Evolutionary conservation across 2,888 invertebrate species (phyloP).

Genomic region (Acheta domesticus): DNA sequence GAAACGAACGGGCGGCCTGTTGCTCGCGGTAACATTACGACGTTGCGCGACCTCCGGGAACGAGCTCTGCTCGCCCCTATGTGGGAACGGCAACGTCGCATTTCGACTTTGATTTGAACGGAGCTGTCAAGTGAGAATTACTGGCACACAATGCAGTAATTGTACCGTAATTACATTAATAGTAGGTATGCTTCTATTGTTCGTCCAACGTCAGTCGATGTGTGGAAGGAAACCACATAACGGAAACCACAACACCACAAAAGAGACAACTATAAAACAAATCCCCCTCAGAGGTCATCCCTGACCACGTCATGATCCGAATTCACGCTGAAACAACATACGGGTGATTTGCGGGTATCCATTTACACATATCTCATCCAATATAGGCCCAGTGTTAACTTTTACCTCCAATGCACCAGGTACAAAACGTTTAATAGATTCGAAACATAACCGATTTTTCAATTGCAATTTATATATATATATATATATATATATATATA

Average conservation of each 20-base stretch:
- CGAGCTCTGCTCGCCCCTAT: background rate
- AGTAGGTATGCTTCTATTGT: background rate
- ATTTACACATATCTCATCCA: too few species aligned
- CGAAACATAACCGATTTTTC: too few species aligned
- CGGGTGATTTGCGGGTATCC: too few species aligned
- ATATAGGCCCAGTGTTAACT: too few species aligned
- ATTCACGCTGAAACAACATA: too few species aligned
- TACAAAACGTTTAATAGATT: too few species aligned
- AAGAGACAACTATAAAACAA: background rate
- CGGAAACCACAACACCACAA: background rate
- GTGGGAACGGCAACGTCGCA: background rate
- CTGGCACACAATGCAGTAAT: background rate
- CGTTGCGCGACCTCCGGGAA: background rate
- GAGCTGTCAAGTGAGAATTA: background rate
- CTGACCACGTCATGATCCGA: too few species aligned
- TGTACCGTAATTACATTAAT: background rate
- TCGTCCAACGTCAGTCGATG: background rate
- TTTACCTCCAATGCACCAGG: too few species aligned
- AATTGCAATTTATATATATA: too few species aligned
- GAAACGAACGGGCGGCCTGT: slow-evolving; percentile 18
- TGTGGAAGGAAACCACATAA: slow-evolving; percentile 18
- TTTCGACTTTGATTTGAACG: background rate
- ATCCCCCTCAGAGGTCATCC: background rate
- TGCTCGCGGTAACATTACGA: slow-evolving; percentile 18
- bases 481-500: too few species aligned